phyloP scores from a whole-genome alignment of 1,140 invertebrate species.

The Solenopsis invicta region DNA sequence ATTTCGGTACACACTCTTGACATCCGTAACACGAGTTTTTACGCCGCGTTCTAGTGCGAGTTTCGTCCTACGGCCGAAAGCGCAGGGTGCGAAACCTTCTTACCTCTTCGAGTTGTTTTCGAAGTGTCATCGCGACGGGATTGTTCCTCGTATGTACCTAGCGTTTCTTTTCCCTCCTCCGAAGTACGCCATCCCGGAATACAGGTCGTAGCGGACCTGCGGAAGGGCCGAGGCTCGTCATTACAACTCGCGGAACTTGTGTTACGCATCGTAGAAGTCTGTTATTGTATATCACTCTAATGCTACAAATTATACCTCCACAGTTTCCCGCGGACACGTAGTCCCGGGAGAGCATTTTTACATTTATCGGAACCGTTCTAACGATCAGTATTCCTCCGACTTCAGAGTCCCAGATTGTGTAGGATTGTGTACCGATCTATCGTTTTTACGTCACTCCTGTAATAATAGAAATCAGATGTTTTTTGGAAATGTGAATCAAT shows the following conservation, averaged over 20 bases:
- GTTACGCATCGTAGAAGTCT: constrained; percentile 61
- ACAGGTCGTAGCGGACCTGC: background rate
- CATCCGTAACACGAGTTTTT: constrained; percentile 24
- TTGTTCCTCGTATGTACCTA: background rate
- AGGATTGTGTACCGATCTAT: constrained; percentile 71
- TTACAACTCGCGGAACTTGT: constrained; percentile 31
- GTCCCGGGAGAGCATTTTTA: constrained; percentile 55
- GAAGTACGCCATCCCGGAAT: background rate
- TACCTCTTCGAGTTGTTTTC: background rate
- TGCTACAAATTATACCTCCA: constrained; percentile 54
- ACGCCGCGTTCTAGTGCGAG: constrained; percentile 31
- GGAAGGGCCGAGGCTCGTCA: constrained; percentile 11
- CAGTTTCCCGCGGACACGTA: constrained; percentile 39
- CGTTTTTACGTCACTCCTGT: constrained; percentile 70
- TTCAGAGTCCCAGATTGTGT: constrained; percentile 44
- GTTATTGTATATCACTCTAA: constrained; percentile 52
- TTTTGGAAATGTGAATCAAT: constrained; percentile 73
- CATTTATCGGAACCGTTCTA: constrained; percentile 45
- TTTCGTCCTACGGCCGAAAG: constrained; percentile 30
- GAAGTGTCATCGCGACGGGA: background rate
- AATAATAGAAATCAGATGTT: constrained; percentile 72
- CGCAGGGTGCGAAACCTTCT: background rate
- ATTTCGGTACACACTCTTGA: constrained; percentile 45
- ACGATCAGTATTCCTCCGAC: constrained; percentile 73
- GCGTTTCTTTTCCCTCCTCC: background rate